These are phyloP conservation scores for Mimachlamys varia DNA, from an alignment of 2,888 invertebrate species.

Conservation along the genomic window DNA sequence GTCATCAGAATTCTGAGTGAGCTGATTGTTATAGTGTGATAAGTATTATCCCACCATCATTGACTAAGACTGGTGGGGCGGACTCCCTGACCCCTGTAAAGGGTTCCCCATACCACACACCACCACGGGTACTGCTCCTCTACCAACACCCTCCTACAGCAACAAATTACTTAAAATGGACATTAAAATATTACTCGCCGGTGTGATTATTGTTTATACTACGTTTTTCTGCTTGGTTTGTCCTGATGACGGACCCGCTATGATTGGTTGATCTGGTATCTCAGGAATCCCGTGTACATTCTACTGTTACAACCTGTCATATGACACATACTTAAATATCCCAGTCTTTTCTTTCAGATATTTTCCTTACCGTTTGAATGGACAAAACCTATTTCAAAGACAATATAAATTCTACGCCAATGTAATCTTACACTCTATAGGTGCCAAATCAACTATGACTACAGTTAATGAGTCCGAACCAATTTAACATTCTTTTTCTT, in stretches of 20 bases:
- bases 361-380: conserved; percentile 31
- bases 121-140: neutral
- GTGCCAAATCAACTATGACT: conserved; percentile 13
- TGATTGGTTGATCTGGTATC: conserved; percentile 23
- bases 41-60: conserved; percentile 26
- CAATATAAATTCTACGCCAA: conserved; percentile 9
- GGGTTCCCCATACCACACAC: neutral
- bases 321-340: conserved; percentile 36
- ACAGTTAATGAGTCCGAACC: conserved; percentile 27
- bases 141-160: neutral
- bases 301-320: conserved; percentile 27
- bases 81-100: conserved; percentile 33
- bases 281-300: conserved; percentile 22
- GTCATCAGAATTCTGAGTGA: conserved; percentile 6
- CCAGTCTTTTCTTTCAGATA: conserved; percentile 27
- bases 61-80: neutral
- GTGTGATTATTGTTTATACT: conserved; percentile 16
- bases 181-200: conserved; percentile 11
- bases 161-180: neutral
- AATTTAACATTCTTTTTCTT: neutral
- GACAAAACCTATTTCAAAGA: conserved; percentile 28
- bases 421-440: conserved; percentile 7
- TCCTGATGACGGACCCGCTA: conserved; percentile 10
- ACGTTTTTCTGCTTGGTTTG: conserved; percentile 27
- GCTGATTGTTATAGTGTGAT: neutral